These are phyloP conservation scores for Strigops habroptila DNA, from an alignment of 2,113 vertebrate species.

Conservation along the genomic window DNA sequence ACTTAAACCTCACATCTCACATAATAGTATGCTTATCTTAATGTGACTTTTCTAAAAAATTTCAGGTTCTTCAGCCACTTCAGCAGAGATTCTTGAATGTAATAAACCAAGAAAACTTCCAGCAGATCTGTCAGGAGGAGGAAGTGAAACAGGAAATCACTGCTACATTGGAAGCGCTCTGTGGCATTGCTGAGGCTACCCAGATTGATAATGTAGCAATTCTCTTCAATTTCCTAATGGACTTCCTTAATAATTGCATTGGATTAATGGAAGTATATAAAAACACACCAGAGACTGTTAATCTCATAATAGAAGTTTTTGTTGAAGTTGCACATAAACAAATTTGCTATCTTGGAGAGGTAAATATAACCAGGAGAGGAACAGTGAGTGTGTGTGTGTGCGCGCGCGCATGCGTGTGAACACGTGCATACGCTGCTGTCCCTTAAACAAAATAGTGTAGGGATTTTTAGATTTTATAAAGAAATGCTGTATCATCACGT, in stretches of 20 bases:
- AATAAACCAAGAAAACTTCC: conserved; percentile 98
- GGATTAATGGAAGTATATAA: conserved; percentile 98
- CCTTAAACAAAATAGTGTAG: background rate
- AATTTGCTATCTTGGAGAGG: conserved; percentile 99
- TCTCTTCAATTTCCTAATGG: conserved; percentile 98
- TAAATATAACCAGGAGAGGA: conserved; percentile 59
- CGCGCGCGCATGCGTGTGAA: rapidly evolving
- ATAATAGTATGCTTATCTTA: background rate
- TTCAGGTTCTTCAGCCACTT: conserved; percentile 90
- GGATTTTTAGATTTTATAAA: background rate
- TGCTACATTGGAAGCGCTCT: conserved; percentile 92
- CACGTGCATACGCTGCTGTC: background rate
- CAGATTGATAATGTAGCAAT: conserved; percentile 96
- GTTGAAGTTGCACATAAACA: conserved; percentile 99
- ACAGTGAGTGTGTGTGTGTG: background rate
- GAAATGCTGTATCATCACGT: background rate
- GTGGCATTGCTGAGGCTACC: conserved; percentile 96
- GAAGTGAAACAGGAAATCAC: conserved; percentile 94
- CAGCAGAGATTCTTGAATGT: conserved; percentile 96
- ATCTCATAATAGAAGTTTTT: conserved; percentile 99
- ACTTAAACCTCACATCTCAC: background rate
- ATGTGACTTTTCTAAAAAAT: background rate
- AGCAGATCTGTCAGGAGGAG: conserved; percentile 95
- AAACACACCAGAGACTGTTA: conserved; percentile 96
- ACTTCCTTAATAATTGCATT: conserved; percentile 97